Percentiles rank a stretch among this genome's conserved stretches.
These are phyloP conservation scores for Dendrolimus houi DNA, from an alignment of 2,888 invertebrate genomes.

Conservation along the genomic window DNA sequence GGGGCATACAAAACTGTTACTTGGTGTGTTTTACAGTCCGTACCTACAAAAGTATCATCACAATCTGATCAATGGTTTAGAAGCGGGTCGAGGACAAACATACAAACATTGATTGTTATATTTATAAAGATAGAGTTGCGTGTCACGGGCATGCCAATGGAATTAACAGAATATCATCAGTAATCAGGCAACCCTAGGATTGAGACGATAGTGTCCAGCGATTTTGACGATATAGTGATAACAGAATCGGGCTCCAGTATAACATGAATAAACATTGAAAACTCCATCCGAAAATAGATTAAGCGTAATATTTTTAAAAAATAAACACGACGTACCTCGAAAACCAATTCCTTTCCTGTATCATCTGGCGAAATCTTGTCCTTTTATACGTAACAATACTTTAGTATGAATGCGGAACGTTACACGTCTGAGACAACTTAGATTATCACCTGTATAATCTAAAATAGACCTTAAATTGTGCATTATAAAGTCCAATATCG, in stretches of 20 bases:
- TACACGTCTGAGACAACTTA: not conserved
- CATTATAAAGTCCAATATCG: not conserved
- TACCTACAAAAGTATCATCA: too few species aligned
- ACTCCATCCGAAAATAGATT: not conserved
- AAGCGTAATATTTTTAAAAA: not conserved
- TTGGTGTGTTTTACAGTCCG: too few species aligned
- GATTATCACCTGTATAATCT: not conserved
- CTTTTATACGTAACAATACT: constrained; percentile 4
- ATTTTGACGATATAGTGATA: too few species aligned
- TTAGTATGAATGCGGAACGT: constrained; percentile 2
- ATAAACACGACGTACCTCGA: not conserved
- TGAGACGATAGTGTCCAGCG: too few species aligned
- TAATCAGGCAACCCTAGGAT: too few species aligned
- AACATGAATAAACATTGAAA: not conserved
- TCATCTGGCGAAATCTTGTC: constrained; percentile 6
- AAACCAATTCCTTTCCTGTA: constrained; percentile 3
- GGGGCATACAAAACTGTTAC: too few species aligned
- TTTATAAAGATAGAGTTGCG: too few species aligned
- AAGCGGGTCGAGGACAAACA: too few species aligned
- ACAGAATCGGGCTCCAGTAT: not conserved
- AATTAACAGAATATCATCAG: too few species aligned
- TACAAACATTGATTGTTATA: too few species aligned
- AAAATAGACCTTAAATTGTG: not conserved
- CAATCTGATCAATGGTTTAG: too few species aligned
- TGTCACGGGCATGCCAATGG: too few species aligned